These are phyloP conservation scores for Drosophila colorata DNA, from an alignment of 2,888 invertebrate species.

Conservation along the genomic window DNA sequence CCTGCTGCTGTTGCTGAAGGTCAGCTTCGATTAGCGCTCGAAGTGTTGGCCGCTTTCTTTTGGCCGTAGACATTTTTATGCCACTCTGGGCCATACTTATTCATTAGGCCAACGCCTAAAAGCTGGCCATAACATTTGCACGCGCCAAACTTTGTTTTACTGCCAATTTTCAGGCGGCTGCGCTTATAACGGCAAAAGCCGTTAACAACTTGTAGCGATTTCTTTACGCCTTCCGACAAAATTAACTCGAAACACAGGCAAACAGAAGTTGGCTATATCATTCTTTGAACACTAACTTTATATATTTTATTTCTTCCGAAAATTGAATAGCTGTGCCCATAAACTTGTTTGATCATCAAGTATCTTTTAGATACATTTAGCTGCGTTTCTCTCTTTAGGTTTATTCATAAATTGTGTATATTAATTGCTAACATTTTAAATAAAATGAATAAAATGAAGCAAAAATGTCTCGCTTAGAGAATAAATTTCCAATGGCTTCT, in stretches of 20 bases:
- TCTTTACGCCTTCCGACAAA: background rate
- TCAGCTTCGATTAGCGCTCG: constrained; percentile 30
- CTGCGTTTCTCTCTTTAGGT: no score
- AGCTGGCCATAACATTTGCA: constrained; percentile 36
- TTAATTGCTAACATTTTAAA: no score
- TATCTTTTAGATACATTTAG: no score
- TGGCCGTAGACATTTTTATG: constrained; percentile 37
- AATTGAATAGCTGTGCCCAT: no score
- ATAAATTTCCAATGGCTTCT: no score
- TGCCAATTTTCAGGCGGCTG: constrained; percentile 25
- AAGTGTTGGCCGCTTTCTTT: constrained; percentile 18
- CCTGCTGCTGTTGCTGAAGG: constrained; percentile 31
- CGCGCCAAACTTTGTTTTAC: constrained; percentile 44
- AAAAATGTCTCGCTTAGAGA: no score
- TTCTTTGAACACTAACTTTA: no score
- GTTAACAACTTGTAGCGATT: constrained; percentile 13
- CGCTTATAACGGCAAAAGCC: constrained; percentile 10
- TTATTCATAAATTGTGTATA: no score
- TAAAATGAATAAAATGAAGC: no score
- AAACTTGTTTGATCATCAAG: no score
- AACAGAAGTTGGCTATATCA: no score
- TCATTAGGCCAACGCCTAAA: constrained; percentile 50
- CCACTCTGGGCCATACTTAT: constrained; percentile 54
- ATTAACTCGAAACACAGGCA: background rate
- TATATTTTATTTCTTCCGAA: no score